Conservation (phyloP, 2,113 vertebrate species). For the Centropus bengalensis region DNA sequence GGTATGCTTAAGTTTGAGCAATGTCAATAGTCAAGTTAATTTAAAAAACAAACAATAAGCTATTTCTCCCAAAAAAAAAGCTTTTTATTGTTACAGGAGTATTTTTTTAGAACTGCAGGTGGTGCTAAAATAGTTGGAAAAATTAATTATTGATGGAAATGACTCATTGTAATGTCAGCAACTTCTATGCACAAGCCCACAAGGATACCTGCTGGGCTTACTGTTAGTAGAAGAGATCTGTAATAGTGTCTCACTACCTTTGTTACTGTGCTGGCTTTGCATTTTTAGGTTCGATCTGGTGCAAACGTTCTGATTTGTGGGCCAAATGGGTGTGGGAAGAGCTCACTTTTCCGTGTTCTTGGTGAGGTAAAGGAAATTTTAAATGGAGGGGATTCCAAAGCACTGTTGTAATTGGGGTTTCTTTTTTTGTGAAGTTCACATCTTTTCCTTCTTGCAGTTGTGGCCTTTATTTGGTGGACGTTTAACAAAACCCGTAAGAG, state of each 20-base stretch:
- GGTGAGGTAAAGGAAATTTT: constrained; percentile 86
- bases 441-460: constrained; percentile 74
- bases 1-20: background rate
- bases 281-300: constrained; percentile 88
- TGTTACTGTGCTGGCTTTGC: background rate
- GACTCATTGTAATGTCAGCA: background rate
- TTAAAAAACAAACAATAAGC: background rate
- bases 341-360: constrained; percentile 94
- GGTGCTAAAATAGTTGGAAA: background rate
- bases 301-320: constrained; percentile 98
- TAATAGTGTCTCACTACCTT: background rate
- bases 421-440: background rate
- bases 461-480: constrained; percentile 96
- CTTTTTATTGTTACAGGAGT: background rate
- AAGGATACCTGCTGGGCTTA: background rate
- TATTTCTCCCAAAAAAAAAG: background rate
- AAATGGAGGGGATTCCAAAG: accelerated
- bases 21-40: background rate
- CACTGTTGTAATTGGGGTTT: background rate
- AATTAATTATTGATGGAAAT: background rate
- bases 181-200: background rate
- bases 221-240: background rate
- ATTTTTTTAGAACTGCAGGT: background rate
- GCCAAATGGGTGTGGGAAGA: constrained; percentile 98
- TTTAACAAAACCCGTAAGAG: constrained; percentile 94